phyloP scores from a whole-genome alignment of 2,888 invertebrate genomes.

The Lasius platythorax region DNA sequence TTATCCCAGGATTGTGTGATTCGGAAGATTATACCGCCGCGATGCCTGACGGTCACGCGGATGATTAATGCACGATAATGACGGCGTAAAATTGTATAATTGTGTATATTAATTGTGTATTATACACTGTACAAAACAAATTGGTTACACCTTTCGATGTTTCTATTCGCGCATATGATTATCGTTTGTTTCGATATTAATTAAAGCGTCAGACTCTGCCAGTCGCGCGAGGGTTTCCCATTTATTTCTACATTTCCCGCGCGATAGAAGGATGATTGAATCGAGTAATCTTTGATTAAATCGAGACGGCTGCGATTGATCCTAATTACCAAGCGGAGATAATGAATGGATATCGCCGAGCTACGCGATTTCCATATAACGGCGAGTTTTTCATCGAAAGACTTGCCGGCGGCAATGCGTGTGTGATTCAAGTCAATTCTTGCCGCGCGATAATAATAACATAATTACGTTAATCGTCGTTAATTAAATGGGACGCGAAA shows the following conservation, averaged over 20 bases:
- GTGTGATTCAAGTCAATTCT: conserved; percentile 37
- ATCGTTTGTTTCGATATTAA: conserved; percentile 25
- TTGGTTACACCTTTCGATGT: neutral
- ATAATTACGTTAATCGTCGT: conserved; percentile 49
- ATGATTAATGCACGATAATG: conserved; percentile 35
- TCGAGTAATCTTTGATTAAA: conserved; percentile 51
- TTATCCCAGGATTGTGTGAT: neutral
- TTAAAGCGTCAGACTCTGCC: neutral
- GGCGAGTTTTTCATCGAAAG: conserved; percentile 41
- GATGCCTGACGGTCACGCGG: neutral
- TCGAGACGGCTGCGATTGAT: conserved; percentile 51
- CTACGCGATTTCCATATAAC: conserved; percentile 41
- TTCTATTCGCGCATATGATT: conserved; percentile 21
- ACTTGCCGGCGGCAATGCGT: conserved; percentile 19
- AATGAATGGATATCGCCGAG: conserved; percentile 45
- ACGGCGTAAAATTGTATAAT: conserved; percentile 7
- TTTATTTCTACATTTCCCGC: conserved; percentile 38
- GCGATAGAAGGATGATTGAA: conserved; percentile 36
- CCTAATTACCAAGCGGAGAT: conserved; percentile 49
- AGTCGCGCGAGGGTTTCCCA: neutral
- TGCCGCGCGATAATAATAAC: conserved; percentile 44
- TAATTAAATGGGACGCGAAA: conserved; percentile 49
- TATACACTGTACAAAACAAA: conserved; percentile 21
- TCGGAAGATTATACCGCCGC: neutral
- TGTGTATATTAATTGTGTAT: conserved; percentile 32